Percentiles rank a stretch among this genome's conserved stretches.
Conservation (phyloP, 2,797 vertebrate genomes). For the Menidia menidia region DNA sequence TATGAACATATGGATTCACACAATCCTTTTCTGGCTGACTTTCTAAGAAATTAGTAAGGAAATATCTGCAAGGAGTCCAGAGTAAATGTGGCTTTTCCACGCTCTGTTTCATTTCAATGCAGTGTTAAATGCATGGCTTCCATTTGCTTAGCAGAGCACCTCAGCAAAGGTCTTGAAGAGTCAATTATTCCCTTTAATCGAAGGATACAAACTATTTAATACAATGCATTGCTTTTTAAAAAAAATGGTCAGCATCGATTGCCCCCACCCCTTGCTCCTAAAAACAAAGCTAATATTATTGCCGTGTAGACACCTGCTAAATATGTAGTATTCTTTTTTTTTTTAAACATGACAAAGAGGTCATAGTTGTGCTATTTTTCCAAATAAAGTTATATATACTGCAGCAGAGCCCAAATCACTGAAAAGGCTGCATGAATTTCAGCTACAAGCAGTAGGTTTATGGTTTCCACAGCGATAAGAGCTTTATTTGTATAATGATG, state of each 20-base stretch:
- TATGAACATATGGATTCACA: neutral
- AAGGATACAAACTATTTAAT: neutral
- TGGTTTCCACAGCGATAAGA: slow-evolving; percentile 32
- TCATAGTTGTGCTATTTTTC: no score
- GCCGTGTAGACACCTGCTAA: no score
- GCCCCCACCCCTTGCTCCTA: no score
- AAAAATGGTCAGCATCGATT: neutral
- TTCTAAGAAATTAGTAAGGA: neutral
- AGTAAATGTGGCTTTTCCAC: neutral
- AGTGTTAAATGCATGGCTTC: neutral
- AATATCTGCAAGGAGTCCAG: neutral
- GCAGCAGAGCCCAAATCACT: neutral
- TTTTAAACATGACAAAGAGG: no score
- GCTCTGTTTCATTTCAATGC: neutral
- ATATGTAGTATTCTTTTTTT: no score
- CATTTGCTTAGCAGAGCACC: neutral
- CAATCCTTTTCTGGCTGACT: neutral
- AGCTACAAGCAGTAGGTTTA: neutral
- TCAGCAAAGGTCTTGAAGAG: no score
- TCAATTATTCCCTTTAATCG: neutral
- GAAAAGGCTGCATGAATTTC: neutral
- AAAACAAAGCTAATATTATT: no score
- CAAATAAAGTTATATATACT: no score
- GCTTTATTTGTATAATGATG: slow-evolving; percentile 21
- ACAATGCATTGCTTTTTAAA: neutral